phyloP scores from a whole-genome alignment of 2,797 vertebrate species.

The Galaxias olidus region DNA sequence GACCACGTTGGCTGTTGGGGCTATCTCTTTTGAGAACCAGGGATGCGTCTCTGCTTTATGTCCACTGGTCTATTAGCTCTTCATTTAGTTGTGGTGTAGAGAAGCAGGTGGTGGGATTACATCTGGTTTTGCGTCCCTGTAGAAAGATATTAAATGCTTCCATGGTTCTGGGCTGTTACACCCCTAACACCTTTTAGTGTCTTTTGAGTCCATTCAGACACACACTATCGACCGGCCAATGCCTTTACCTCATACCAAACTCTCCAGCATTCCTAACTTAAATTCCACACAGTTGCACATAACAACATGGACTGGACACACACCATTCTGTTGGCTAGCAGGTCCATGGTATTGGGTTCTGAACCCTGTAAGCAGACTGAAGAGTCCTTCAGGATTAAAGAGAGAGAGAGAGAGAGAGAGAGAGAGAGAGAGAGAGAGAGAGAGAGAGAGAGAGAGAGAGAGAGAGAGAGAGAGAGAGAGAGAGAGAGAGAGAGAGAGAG shows the following conservation, averaged over 20 bases:
- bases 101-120: too few relatives aligned
- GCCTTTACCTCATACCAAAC: too few relatives aligned
- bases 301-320: not conserved
- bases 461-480: not conserved
- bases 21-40: slow-evolving; percentile 48
- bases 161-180: too few relatives aligned
- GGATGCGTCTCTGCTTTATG: slow-evolving; percentile 18
- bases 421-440: too few relatives aligned
- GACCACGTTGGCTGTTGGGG: slow-evolving; percentile 51
- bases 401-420: not conserved
- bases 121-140: too few relatives aligned
- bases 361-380: not conserved
- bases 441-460: not conserved
- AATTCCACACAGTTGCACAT: too few relatives aligned
- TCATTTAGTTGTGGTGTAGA: too few relatives aligned
- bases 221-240: too few relatives aligned
- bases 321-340: not conserved
- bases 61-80: not conserved
- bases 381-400: not conserved
- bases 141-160: too few relatives aligned
- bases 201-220: too few relatives aligned
- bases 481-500: not conserved
- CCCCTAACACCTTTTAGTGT: too few relatives aligned
- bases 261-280: too few relatives aligned
- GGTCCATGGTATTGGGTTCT: not conserved